Base-by-base conservation (phyloP, 2,888 invertebrate species). In the Napeogenes inachia region DNA sequence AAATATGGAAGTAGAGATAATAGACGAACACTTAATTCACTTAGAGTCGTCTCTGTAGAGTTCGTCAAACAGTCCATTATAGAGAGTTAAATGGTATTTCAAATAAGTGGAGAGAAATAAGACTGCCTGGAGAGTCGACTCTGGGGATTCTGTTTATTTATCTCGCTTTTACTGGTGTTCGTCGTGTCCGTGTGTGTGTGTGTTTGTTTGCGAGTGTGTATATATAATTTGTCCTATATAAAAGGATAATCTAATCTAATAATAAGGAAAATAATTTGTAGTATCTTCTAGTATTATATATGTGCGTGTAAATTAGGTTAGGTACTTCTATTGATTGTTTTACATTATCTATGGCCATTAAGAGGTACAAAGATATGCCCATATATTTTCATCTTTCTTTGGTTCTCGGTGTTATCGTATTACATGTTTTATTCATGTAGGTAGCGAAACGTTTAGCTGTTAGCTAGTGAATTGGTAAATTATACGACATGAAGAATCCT, bases 401-500 rank as follows among this genome's bases (percentile, higher is more conserved):
- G 46, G 50, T 21, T 58, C 47, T 60, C 47, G 65, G 79, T 73
- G 77, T 83, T 73, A 70, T 74, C 68, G 72, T 82, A 87, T 86
- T 87, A 75, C 78, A 85, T 87, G 77, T 75, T 71, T 87, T 86
- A 87, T 87, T 84, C 85, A 87, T 80, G 56, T 6, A 8, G 42
- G 10, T 12, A 35, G 42, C 61, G 45, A 45, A 21, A 58, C 50
- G 45, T n/a, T 12, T 12, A 35, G 10, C 33, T 12, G 59, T n/a
- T 3, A 12, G 35, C 35, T 54, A 45, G 2, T 21, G 55, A 60
- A 60, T 55, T 33, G 60, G 35, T 56, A 47, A 56, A 56, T 60
- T 60, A 60, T 60, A 56, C 55, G 55, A n/a, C 13, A 4, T 33
- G 5, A 42, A 10, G 42, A 10, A 42, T 42, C 10, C 42, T 42